These are phyloP conservation scores for Megathymus violae DNA, from an alignment of 1,140 invertebrate species.

Conservation along the genomic window DNA sequence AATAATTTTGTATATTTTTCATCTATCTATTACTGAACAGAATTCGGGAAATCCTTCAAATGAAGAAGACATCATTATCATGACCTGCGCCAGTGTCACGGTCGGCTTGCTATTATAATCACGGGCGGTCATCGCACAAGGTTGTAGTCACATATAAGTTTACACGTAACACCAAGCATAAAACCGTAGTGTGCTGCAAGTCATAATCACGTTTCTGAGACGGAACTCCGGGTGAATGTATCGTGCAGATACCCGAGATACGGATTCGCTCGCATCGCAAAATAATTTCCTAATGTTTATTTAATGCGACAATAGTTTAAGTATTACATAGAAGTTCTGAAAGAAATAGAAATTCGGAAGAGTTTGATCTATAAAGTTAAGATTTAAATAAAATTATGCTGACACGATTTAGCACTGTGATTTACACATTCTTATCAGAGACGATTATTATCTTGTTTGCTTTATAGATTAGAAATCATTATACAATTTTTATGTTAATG, in stretches of 20 bases:
- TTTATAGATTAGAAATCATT: too few species aligned
- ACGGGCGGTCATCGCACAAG: constrained; percentile 66
- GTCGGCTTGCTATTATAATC: constrained; percentile 66
- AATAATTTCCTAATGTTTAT: constrained; percentile 24
- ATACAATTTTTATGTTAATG: too few species aligned
- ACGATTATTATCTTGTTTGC: too few species aligned
- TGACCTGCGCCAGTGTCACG: constrained; percentile 76
- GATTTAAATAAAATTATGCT: too few species aligned
- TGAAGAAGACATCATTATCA: constrained; percentile 66
- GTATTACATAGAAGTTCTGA: constrained; percentile 5
- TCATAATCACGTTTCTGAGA: constrained; percentile 35
- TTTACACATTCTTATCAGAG: too few species aligned
- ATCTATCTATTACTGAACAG: constrained; percentile 9
- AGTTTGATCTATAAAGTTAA: too few species aligned
- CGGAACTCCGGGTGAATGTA: constrained; percentile 29
- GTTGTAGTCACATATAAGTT: constrained; percentile 55
- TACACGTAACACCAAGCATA: constrained; percentile 39
- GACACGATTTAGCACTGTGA: too few species aligned
- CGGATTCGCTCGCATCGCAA: constrained; percentile 8
- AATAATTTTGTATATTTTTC: too few species aligned
- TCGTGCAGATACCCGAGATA: not conserved
- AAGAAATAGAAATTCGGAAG: not conserved
- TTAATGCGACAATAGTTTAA: constrained; percentile 22
- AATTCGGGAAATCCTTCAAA: constrained; percentile 36
- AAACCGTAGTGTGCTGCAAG: constrained; percentile 32